A percentile compares a stretch with the other conserved stretches of the same genome.
Evolutionary conservation across 2,113 vertebrate species (phyloP).

Genomic region (Hippocampus comes): DNA sequence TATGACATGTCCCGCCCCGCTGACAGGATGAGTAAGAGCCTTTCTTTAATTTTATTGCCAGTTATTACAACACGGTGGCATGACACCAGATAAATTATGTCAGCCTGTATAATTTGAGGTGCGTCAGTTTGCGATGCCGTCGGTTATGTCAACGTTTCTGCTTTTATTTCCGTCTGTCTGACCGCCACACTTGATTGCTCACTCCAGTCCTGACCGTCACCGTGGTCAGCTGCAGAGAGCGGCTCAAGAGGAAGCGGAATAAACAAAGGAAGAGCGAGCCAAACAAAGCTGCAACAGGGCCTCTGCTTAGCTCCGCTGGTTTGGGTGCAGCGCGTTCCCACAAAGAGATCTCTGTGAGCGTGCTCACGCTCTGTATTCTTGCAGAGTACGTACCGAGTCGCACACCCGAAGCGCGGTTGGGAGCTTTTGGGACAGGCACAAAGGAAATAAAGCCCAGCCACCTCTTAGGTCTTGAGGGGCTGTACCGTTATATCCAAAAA

Average conservation of each 20-base stretch:
- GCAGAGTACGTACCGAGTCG: conserved; percentile 48
- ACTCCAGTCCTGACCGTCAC: conserved; percentile 7
- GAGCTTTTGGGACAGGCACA: background rate
- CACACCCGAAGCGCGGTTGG: conserved; percentile 5
- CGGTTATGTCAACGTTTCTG: background rate
- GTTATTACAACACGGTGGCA: background rate
- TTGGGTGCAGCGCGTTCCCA: conserved; percentile 48
- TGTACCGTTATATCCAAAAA: background rate
- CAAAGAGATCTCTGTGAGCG: conserved; percentile 68
- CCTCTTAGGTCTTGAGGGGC: background rate
- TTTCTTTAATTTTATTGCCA: background rate
- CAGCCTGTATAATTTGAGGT: background rate
- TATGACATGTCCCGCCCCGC: background rate
- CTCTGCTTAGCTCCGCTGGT: conserved; percentile 44
- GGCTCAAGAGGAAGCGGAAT: conserved; percentile 55
- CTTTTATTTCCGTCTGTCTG: background rate
- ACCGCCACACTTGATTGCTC: conserved; percentile 16
- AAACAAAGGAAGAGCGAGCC: conserved; percentile 56
- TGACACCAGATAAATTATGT: background rate
- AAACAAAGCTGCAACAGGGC: conserved; percentile 53
- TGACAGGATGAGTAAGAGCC: background rate
- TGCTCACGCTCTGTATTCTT: conserved; percentile 62
- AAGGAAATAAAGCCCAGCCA: background rate
- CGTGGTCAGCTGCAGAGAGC: conserved; percentile 59
- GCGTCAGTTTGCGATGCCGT: background rate